Conservation (phyloP, 2,888 invertebrate genomes). For the Dexiosoma caninum region DNA sequence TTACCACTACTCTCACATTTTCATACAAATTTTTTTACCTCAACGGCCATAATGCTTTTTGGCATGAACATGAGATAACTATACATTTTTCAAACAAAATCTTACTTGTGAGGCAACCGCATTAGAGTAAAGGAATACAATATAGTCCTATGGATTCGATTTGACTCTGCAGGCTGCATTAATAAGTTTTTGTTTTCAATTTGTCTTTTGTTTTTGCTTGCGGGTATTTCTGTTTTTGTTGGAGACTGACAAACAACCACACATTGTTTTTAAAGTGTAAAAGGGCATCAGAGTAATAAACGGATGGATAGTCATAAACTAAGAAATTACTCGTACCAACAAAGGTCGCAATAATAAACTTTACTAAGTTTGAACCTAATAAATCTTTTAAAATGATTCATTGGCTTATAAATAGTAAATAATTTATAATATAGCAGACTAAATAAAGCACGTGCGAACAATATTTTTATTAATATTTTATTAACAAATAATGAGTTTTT, state of each 20-base stretch:
- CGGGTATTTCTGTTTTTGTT: slow-evolving; percentile 13
- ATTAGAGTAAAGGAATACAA: slow-evolving; percentile 37
- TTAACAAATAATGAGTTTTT: slow-evolving; percentile 37
- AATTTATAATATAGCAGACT: neutral
- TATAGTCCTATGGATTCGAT: slow-evolving; percentile 27
- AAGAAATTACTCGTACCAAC: neutral
- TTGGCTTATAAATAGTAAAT: neutral
- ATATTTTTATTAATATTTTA: slow-evolving; percentile 50
- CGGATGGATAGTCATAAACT: slow-evolving; percentile 51
- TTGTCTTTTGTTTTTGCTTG: slow-evolving; percentile 6
- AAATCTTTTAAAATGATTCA: neutral
- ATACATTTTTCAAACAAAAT: slow-evolving; percentile 4
- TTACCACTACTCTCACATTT: slow-evolving; percentile 49
- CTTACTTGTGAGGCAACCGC: neutral
- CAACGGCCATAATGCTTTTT: slow-evolving; percentile 55
- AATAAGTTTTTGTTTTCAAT: neutral
- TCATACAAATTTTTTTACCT: slow-evolving; percentile 24
- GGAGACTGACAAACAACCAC: slow-evolving; percentile 9
- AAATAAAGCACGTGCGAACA: slow-evolving; percentile 36
- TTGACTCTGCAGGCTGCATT: slow-evolving; percentile 29
- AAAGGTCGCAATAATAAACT: neutral
- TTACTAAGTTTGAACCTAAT: no score
- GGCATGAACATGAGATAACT: slow-evolving; percentile 31
- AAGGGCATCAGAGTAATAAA: slow-evolving; percentile 47
- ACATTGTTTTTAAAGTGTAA: slow-evolving; percentile 43